A percentile compares a stretch with the other conserved stretches of the same genome.
phyloP scores from a whole-genome alignment of 2,113 vertebrate genomes.

The Sceloporus undulatus region DNA sequence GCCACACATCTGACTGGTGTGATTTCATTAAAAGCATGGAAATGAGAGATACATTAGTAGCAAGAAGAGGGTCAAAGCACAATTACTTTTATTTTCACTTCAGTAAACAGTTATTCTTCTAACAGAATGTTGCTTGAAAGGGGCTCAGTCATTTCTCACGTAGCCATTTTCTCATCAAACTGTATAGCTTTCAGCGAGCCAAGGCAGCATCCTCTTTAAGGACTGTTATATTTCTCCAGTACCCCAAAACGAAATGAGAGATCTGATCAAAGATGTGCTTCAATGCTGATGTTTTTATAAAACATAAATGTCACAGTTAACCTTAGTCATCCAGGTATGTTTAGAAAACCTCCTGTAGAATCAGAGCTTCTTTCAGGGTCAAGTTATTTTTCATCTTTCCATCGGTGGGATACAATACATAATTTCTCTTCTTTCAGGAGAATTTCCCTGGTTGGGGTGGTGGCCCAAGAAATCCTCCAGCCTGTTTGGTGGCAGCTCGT shows the following conservation, averaged over 20 bases:
- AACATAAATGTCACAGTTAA: neutral
- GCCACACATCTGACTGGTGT: neutral
- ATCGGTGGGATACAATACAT: neutral
- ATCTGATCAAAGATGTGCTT: conserved; percentile 34
- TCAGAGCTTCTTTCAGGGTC: conserved; percentile 13
- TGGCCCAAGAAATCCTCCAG: conserved; percentile 96
- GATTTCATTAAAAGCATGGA: neutral
- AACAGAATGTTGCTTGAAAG: neutral
- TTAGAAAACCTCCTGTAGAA: conserved; percentile 16
- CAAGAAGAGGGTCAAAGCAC: neutral
- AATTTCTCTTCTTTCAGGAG: conserved; percentile 74
- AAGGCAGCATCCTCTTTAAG: neutral
- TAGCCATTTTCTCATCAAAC: neutral
- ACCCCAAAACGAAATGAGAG: neutral
- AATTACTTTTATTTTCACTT: neutral
- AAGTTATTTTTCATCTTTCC: conserved; percentile 21
- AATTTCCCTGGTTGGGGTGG: conserved; percentile 97
- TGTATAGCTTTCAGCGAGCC: neutral
- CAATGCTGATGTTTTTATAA: conserved; percentile 37
- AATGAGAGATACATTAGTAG: neutral
- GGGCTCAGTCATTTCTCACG: neutral
- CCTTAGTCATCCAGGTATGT: neutral
- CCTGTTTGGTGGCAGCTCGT: conserved; percentile 96
- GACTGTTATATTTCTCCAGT: neutral
- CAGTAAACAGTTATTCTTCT: neutral